A percentile compares a stretch with the other conserved stretches of the same genome.
Conservation (phyloP, 2,888 invertebrate species). For the Ornithoptera alexandrae region DNA sequence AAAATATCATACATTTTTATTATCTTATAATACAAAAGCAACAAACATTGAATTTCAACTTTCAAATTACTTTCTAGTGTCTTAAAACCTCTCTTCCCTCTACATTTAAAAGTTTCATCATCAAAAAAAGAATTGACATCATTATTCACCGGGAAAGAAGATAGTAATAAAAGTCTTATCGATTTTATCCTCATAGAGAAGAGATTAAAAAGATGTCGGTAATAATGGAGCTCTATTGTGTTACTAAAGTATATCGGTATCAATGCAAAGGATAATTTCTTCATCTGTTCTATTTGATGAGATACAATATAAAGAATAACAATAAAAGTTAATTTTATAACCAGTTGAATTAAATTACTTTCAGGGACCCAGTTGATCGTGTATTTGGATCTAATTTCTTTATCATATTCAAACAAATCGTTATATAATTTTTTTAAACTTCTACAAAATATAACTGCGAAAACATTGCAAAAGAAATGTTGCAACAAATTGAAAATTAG, state of each 20-base stretch:
- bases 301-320: conserved; percentile 5
- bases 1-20: conserved; percentile 33
- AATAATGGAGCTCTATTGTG: conserved; percentile 31
- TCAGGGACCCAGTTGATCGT: neutral
- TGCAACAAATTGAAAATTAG: conserved; percentile 16
- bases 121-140: neutral
- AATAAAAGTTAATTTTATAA: neutral
- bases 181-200: conserved; percentile 28
- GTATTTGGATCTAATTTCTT: conserved; percentile 29
- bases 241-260: conserved; percentile 20
- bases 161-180: conserved; percentile 28
- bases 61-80: conserved; percentile 2
- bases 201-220: conserved; percentile 32
- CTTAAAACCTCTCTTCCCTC: conserved; percentile 4
- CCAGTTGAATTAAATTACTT: conserved; percentile 3
- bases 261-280: neutral
- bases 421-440: conserved; percentile 32
- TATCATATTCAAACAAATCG: conserved; percentile 34
- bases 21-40: conserved; percentile 34
- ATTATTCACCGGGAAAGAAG: conserved; percentile 21
- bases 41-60: conserved; percentile 29
- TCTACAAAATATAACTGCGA: conserved; percentile 27
- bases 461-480: conserved; percentile 29
- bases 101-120: conserved; percentile 5
- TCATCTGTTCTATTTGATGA: neutral